A percentile compares a stretch with the other conserved stretches of the same genome.
phyloP scores from a whole-genome alignment of 2,113 vertebrate species.

The western clawed frog (Xenopus tropicalis) region UCB_Xtro_10.0 CM004449.2:42956001-42956500 shows the following conservation, averaged over 20 bases:
- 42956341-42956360: too few species aligned
- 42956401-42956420: too few species aligned
- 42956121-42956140: conserved; percentile 45
- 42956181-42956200: conserved; percentile 16
- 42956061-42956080: conserved; percentile 36
- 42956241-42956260: background rate
- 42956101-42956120: conserved; percentile 42
- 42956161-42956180: conserved; percentile 24
- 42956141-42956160: conserved; percentile 35
- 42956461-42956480: too few species aligned
- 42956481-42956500: too few species aligned
- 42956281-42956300: background rate
- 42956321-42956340: too few species aligned
- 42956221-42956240: background rate
- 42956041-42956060: conserved; percentile 31
- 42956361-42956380: too few species aligned
- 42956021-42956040: conserved; percentile 16
- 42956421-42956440: too few species aligned
- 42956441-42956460: too few species aligned
- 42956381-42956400: too few species aligned
- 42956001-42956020: conserved; percentile 40
- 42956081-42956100: conserved; percentile 45
- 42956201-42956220: background rate
- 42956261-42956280: background rate
- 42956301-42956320: too few species aligned